Conservation (phyloP, 2,888 invertebrate genomes). For the Alcis repandata region DNA sequence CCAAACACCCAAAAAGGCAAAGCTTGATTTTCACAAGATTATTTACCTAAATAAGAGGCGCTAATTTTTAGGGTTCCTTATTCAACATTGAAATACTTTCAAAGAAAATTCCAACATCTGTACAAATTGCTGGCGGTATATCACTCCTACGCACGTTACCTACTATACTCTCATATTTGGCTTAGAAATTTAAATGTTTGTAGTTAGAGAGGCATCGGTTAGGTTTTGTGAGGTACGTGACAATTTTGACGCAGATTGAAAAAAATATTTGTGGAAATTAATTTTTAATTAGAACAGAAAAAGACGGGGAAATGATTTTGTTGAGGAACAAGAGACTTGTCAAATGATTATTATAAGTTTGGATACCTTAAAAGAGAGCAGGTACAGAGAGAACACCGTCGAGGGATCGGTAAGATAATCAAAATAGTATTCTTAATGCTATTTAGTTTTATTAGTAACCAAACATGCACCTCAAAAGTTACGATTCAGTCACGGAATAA, state of each 20-base stretch:
- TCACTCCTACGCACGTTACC: slow-evolving; percentile 32
- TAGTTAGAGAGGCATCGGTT: slow-evolving; percentile 9
- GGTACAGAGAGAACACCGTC: no score
- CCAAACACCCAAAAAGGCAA: slow-evolving; percentile 14
- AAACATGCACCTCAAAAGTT: neutral
- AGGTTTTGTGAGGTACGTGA: neutral
- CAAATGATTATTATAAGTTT: no score
- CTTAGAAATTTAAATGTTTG: slow-evolving; percentile 11
- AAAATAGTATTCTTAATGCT: no score
- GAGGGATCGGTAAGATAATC: no score
- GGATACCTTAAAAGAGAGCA: no score
- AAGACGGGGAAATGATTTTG: no score
- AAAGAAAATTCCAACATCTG: slow-evolving; percentile 30
- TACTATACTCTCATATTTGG: slow-evolving; percentile 13
- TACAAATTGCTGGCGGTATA: slow-evolving; percentile 32
- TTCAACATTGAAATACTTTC: slow-evolving; percentile 38
- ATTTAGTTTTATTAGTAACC: no score
- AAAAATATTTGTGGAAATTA: no score
- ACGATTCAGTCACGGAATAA: neutral
- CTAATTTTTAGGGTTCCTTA: slow-evolving; percentile 25
- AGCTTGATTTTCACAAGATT: slow-evolving; percentile 21
- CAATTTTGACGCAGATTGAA: neutral
- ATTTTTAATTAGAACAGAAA: no score
- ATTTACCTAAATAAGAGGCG: slow-evolving; percentile 36
- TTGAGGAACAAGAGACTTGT: no score